phyloP scores from a whole-genome alignment of 2,888 invertebrate genomes.

The Drosophila kambysellisi region DNA sequence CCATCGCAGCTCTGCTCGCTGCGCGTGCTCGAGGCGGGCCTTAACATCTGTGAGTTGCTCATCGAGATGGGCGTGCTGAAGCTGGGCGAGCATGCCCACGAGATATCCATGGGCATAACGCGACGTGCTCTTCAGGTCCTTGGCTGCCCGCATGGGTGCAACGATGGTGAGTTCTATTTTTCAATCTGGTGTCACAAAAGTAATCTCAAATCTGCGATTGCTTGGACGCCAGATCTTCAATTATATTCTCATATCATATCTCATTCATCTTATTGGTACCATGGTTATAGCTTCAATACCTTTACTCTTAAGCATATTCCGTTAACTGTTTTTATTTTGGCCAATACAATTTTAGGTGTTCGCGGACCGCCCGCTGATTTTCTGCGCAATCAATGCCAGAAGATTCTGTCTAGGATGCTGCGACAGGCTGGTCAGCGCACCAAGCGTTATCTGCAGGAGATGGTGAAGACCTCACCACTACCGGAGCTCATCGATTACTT shows the following conservation, averaged over 20 bases:
- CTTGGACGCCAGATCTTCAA: neutral
- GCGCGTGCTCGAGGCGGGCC: constrained; percentile 95
- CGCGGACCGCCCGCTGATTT: constrained; percentile 96
- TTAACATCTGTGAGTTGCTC: constrained; percentile 96
- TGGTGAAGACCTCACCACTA: constrained; percentile 91
- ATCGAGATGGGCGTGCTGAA: constrained; percentile 94
- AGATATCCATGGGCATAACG: constrained; percentile 85
- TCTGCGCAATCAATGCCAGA: constrained; percentile 94
- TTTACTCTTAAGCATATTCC: neutral
- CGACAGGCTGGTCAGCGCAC: constrained; percentile 87
- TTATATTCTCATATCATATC: neutral
- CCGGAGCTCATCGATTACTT: constrained; percentile 96
- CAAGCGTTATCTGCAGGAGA: constrained; percentile 88
- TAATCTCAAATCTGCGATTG: neutral
- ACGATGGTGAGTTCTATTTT: constrained; percentile 87
- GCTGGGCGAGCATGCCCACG: constrained; percentile 85
- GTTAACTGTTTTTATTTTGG: neutral
- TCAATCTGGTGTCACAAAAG: neutral
- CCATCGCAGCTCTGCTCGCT: constrained; percentile 91
- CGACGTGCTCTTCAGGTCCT: constrained; percentile 90
- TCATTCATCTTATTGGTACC: neutral
- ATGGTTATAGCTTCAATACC: neutral
- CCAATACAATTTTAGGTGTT: constrained; percentile 84
- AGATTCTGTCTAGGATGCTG: constrained; percentile 91
- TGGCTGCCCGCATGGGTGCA: constrained; percentile 98